A percentile compares a stretch with the other conserved stretches of the same genome.
These are phyloP conservation scores for Glyphotaelius pellucidus DNA, from an alignment of 2,888 invertebrate genomes.

Conservation along the genomic window DNA sequence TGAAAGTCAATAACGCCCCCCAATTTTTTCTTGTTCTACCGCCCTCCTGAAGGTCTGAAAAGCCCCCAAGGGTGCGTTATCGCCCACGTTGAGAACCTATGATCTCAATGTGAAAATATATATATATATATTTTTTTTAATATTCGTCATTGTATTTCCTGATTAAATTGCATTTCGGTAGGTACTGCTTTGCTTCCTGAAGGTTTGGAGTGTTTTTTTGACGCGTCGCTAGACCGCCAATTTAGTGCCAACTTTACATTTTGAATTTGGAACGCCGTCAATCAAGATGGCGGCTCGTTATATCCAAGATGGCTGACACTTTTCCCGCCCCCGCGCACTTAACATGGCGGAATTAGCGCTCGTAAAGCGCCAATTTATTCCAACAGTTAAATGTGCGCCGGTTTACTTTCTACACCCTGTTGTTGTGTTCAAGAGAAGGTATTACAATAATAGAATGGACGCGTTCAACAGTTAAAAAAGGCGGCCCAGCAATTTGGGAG, in stretches of 20 bases:
- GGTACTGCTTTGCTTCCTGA: neutral
- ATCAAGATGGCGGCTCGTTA: conserved; percentile 44
- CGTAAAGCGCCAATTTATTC: conserved; percentile 44
- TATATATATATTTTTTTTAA: no score
- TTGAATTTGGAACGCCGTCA: conserved; percentile 3
- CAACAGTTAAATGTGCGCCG: neutral
- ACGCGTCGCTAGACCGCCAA: conserved; percentile 3
- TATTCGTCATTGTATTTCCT: neutral
- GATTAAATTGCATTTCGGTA: neutral
- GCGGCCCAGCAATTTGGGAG: no score
- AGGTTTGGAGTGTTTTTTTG: neutral
- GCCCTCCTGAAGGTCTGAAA: no score
- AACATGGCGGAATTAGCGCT: conserved; percentile 49
- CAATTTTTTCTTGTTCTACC: no score
- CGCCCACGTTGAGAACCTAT: no score
- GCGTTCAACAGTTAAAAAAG: no score
- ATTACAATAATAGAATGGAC: neutral
- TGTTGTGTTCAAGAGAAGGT: neutral
- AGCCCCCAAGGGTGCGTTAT: no score
- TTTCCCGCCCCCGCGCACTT: conserved; percentile 39
- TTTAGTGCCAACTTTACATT: neutral
- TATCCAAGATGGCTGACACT: conserved; percentile 37
- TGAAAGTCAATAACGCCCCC: no score
- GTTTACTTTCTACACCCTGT: neutral
- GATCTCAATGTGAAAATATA: no score